These are phyloP conservation scores for Megamerina dolium DNA, from an alignment of 2,888 invertebrate genomes.

Conservation along the genomic window DNA sequence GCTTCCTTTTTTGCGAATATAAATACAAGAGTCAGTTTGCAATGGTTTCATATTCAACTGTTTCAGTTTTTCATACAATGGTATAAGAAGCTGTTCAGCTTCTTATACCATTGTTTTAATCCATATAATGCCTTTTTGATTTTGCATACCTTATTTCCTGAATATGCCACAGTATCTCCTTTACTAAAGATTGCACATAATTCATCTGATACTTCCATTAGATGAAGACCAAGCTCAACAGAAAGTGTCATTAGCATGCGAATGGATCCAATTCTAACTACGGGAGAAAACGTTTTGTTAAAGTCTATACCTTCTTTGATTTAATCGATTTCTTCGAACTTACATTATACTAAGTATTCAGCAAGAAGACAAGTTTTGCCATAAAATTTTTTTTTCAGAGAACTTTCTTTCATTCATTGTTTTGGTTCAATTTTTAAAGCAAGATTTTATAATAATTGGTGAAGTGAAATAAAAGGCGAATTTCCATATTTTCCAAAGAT, in stretches of 20 bases:
- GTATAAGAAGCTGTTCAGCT: no score
- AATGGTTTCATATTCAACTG: conserved; percentile 11
- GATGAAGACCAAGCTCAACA: conserved; percentile 16
- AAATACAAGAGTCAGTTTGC: conserved; percentile 1
- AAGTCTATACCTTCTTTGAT: conserved; percentile 14
- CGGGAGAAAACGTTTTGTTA: conserved; percentile 4
- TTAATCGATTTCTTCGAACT: no score
- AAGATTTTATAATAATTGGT: no score
- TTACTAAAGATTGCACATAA: no score
- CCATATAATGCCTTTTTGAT: background rate
- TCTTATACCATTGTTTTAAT: conserved; percentile 15
- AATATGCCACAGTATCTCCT: conserved; percentile 4
- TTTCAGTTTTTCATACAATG: conserved; percentile 18
- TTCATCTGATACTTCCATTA: conserved; percentile 20
- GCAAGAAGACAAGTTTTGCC: no score
- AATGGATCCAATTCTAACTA: conserved; percentile 23
- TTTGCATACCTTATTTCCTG: background rate
- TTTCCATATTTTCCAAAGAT: no score
- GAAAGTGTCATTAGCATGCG: conserved; percentile 21
- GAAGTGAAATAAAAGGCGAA: no score
- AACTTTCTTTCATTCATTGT: no score
- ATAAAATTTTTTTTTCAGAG: no score
- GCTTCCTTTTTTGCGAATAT: background rate
- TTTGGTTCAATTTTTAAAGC: no score
- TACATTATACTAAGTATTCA: no score